Conservation (phyloP, 1,140 invertebrate species). For the Zaprionus africanus region DNA sequence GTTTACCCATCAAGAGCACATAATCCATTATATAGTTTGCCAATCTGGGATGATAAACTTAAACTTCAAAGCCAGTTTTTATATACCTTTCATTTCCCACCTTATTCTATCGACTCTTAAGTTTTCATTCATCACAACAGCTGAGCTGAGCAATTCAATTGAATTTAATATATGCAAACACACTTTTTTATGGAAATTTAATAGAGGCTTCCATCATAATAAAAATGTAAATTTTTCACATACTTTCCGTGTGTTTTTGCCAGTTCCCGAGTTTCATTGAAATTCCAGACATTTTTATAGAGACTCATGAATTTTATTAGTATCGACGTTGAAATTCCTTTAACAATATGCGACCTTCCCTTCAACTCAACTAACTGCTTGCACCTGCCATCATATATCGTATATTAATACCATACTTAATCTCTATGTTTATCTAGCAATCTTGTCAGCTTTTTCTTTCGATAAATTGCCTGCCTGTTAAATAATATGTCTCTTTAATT, state of each 20-base stretch:
- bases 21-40: too few relatives aligned
- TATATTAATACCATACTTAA: not conserved
- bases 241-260: not conserved
- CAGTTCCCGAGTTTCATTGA: not conserved
- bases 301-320: not conserved
- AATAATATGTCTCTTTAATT: constrained; percentile 72
- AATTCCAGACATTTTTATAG: not conserved
- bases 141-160: not conserved
- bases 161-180: constrained; percentile 3
- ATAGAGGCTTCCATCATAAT: not conserved
- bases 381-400: not conserved
- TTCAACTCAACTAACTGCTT: not conserved
- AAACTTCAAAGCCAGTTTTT: too few relatives aligned
- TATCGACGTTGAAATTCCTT: not conserved
- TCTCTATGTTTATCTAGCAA: constrained; percentile 10
- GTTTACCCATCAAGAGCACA: too few relatives aligned
- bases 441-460: constrained; percentile 29
- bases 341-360: not conserved
- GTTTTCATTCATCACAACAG: not conserved
- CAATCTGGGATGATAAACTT: too few relatives aligned
- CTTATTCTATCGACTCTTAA: too few relatives aligned
- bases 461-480: constrained; percentile 54
- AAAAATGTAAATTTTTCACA: constrained; percentile 3
- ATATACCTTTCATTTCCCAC: too few relatives aligned
- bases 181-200: not conserved